Base-by-base conservation (phyloP, 2,888 invertebrate species). In the Standfussiana lucernea region DNA sequence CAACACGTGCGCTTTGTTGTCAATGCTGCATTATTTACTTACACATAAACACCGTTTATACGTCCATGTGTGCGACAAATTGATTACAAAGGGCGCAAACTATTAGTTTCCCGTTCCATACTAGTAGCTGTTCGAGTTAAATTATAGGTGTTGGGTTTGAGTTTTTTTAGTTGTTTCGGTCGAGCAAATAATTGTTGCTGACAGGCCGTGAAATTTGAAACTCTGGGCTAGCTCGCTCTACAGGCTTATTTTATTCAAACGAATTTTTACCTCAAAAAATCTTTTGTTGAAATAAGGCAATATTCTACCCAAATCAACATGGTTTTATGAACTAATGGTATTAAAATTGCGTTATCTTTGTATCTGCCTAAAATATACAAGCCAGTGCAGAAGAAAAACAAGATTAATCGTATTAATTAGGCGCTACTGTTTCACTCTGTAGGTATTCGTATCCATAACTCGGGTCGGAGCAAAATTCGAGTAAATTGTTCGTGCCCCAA, bases 341-440 rank as follows among this genome's bases (percentile, higher is more conserved):
- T 35, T 47, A 40, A 70, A 71, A 50, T n/a, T 6, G 59, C 13
- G 10, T 68, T 28, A 75, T 72, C 45, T 75, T 81, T 47, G n/a
- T 76, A 42, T 37, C 66, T 13, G 7, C 37, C 67, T 50, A 61
- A 61, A 72, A 76, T 53, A 69, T 73, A 86, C 66, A 84, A 80
- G 42, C 70, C 28, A 67, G 65, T 66, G 77, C 75, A 71, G 61
- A 79, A 84, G 81, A 89, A 87, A 86, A 88, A 87, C 85, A 87
- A 84, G 86, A 87, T 87, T 90, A 91, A 91, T 91, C 80, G 86
- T 79, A 89, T 90, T 90, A 92, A 91, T 91, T 91, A 89, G 83
- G 84, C 85, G 80, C 76, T 75, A 88, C 83, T 85, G 84, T 86
- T 85, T 83, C 82, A 87, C 83, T 79, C 85, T 84, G 77, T 79